Evolutionary conservation across 2,113 vertebrate species (phyloP).

Genomic region (Xiphorhynchus elegans): DNA sequence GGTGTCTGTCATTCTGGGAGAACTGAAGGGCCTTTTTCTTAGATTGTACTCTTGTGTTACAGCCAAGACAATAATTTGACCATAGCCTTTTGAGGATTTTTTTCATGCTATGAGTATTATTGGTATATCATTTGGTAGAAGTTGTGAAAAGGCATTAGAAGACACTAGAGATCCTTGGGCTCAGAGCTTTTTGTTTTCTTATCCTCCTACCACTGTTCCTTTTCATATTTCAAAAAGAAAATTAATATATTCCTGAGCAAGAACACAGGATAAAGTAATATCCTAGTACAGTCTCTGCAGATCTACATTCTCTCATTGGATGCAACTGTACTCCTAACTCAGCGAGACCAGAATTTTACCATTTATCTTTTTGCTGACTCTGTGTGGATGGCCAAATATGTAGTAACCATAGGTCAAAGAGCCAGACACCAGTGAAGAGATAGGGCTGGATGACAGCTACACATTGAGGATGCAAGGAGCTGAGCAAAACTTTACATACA

Average conservation of each 20-base stretch:
- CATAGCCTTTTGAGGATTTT: conserved; percentile 23
- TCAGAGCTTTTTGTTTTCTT: background rate
- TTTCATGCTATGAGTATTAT: conserved; percentile 22
- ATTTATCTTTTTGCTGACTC: background rate
- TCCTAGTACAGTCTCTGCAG: background rate
- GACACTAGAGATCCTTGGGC: conserved; percentile 16
- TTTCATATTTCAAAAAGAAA: background rate
- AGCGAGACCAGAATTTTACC: background rate
- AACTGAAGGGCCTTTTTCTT: background rate
- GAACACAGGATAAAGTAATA: background rate
- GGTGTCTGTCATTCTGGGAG: background rate
- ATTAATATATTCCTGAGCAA: background rate
- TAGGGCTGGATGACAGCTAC: background rate
- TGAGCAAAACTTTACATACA: background rate
- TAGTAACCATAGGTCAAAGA: background rate
- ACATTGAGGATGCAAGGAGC: background rate
- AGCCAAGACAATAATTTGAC: conserved; percentile 17
- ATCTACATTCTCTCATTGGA: background rate
- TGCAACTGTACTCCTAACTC: background rate
- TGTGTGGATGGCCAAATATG: background rate
- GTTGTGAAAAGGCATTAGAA: conserved; percentile 34
- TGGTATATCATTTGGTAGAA: conserved; percentile 21
- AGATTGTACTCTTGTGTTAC: background rate
- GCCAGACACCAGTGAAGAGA: background rate
- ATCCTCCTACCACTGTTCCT: background rate